Evolutionary conservation across 1,140 invertebrate species (phyloP).

Genomic region (Grapholita molesta): DNA sequence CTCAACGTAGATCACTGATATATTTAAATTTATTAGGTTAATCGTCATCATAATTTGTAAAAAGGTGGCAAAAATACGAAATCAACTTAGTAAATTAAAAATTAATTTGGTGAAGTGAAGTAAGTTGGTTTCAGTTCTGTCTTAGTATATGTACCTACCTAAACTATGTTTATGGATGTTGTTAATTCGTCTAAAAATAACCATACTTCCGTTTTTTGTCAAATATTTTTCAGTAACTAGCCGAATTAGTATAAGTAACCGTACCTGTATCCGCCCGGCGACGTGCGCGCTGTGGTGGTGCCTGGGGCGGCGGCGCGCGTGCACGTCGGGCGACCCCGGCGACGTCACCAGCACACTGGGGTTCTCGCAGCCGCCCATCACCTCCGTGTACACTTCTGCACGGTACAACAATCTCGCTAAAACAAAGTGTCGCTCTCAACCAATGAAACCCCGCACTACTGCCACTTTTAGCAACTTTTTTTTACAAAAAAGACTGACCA

Average conservation of each 20-base stretch:
- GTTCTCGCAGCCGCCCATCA: conserved; percentile 83
- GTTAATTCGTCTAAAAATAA: not conserved
- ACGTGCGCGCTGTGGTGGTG: conserved; percentile 78
- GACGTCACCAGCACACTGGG: conserved; percentile 92
- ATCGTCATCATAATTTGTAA: not conserved
- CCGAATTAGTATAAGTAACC: not conserved
- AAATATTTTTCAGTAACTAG: not conserved
- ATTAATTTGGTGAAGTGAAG: not conserved
- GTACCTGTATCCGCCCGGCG: conserved; percentile 82
- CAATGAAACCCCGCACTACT: not conserved
- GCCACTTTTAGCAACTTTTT: too few relatives aligned
- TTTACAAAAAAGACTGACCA: too few relatives aligned
- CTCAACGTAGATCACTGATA: not conserved
- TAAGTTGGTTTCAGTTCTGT: not conserved
- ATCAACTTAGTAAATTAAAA: not conserved
- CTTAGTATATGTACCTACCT: not conserved
- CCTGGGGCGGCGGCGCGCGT: conserved; percentile 76
- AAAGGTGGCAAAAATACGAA: not conserved
- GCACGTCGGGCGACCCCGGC: conserved; percentile 89
- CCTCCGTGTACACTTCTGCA: conserved; percentile 81
- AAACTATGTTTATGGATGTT: not conserved
- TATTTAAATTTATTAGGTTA: too few relatives aligned
- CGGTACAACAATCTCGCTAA: conserved; percentile 22
- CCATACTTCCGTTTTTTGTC: not conserved
- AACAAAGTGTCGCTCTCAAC: conserved; percentile 7